Evolutionary conservation across 2,888 invertebrate genomes (phyloP), one percentile per base, ranked within the genome.

Genomic region (Labia minor): DNA sequence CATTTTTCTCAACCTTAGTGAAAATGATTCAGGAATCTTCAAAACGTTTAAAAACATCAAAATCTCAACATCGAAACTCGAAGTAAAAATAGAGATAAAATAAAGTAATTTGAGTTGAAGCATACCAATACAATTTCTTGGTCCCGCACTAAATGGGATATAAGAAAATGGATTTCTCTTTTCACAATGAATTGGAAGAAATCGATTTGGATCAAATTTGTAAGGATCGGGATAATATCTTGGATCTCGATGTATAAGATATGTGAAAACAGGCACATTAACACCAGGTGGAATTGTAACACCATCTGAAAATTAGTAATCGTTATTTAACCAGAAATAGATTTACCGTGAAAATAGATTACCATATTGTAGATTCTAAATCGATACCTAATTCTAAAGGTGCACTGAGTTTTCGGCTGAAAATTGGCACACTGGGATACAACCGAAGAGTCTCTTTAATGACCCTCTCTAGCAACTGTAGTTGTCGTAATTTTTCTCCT

Each of bases 141-240:
- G 77, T n/a, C 79, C 80, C 2, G 79, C 79, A 68, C 79, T 79
- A 70, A 79, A 79, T 1, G 79, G 79, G 10, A 79, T 73, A 69
- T 76, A 79, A 1, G 78, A 73, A 68, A 74, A 80, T 20, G 77
- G 77, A 71, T 81, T 80, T 70, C 82, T 75, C 19, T 73, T 73
- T n/a, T 65, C 65, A 4, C 68, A 67, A 67, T 77, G 76, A 49
- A 80, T 78, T 1, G 76, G 75, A 18, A 76, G 71, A 71, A 81
- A 81, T 67, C 80, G 71, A 67, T 80, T 78, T 0, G 81, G 80
- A 68, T 79, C 75, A 72, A 78, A 81, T 62, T 67, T 74, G 26
- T 78, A 77, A 1, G 80, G 79, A 37, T 81, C 76, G 0, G 79
- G 77, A 70, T 74, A 81, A 64, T 74, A 71, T n/a, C 73, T 70